Base-by-base conservation (phyloP, 2,888 invertebrate species). In the Heteromurus nitidus region DNA sequence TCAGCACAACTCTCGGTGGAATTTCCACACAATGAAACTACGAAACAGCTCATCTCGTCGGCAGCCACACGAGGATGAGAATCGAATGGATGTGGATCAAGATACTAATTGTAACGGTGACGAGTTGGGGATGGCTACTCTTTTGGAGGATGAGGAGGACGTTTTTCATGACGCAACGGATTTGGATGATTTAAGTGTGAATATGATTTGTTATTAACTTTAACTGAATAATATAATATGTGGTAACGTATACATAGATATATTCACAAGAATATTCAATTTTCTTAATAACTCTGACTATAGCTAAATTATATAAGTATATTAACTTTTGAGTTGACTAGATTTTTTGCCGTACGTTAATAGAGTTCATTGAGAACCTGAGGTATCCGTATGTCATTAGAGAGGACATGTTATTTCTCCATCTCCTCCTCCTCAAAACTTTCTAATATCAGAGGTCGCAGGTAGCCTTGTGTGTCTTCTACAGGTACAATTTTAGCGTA, bases 391-490 rank as follows among this genome's bases (percentile, higher is more conserved):
- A n/a, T n/a, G n/a, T n/a, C n/a, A n/a, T n/a, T n/a, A n/a, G n/a
- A n/a, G n/a, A n/a, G n/a, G n/a, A n/a, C n/a, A n/a, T n/a, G n/a
- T n/a, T n/a, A n/a, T n/a, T n/a, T n/a, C n/a, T n/a, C n/a, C n/a
- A n/a, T n/a, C n/a, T n/a, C n/a, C 18, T 65, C 68, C 42, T 68
- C 47, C 2, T 69, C 77, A 24, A 26, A 60, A 18, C 28, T 22
- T 28, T 36, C 42, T 13, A 62, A 26, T 18, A 70, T 62, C 11
- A 77, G 47, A 2, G 77, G 77, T 50, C 30, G 58, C 18, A 77
- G 22, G 22, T 77, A 77, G 18, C 77, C 77, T 20, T 70, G 69
- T 20, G 3, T 20, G 30, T 77, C 70, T 36, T 70, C 77, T 11
- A 53, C 1, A 5, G 64, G 18, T 13, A 55, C 55, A 1, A 55